Percentiles rank a stretch among this genome's conserved stretches.
Evolutionary conservation across 2,888 invertebrate species (phyloP).

Genomic region (Muscina levida): DNA sequence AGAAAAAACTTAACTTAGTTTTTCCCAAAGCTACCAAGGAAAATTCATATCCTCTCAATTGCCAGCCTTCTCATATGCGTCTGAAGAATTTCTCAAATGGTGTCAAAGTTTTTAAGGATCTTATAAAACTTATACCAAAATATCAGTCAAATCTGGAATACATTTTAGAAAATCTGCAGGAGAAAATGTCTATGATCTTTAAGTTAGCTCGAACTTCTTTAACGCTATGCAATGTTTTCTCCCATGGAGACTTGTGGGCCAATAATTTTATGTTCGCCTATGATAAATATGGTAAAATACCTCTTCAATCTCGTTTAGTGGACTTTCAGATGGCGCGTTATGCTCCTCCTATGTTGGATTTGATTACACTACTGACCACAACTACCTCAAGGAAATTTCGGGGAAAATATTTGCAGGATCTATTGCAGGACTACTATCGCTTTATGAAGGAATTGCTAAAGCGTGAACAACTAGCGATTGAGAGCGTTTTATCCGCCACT

Average conservation of each 20-base stretch:
- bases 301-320: slow-evolving; percentile 83
- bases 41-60: slow-evolving; percentile 76
- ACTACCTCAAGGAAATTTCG: slow-evolving; percentile 80
- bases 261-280: slow-evolving; percentile 80
- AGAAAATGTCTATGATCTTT: slow-evolving; percentile 73
- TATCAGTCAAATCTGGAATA: slow-evolving; percentile 71
- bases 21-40: slow-evolving; percentile 75
- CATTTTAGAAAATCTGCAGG: slow-evolving; percentile 71
- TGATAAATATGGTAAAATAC: slow-evolving; percentile 75
- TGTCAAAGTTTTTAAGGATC: slow-evolving; percentile 74
- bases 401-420: slow-evolving; percentile 78
- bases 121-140: slow-evolving; percentile 74
- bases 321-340: slow-evolving; percentile 86
- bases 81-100: slow-evolving; percentile 72
- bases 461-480: slow-evolving; percentile 78
- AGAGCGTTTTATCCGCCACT: slow-evolving; percentile 78
- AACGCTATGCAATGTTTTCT: slow-evolving; percentile 78
- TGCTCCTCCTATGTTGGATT: slow-evolving; percentile 85
- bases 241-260: slow-evolving; percentile 81
- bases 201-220: slow-evolving; percentile 75
- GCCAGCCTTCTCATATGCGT: slow-evolving; percentile 71
- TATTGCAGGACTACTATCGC: slow-evolving; percentile 83
- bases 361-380: slow-evolving; percentile 81
- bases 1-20: slow-evolving; percentile 69
- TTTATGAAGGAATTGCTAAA: slow-evolving; percentile 80